A percentile compares a stretch with the other conserved stretches of the same genome.
Evolutionary conservation across 2,797 vertebrate genomes (phyloP).

Genomic region (Perodicticus potto): DNA sequence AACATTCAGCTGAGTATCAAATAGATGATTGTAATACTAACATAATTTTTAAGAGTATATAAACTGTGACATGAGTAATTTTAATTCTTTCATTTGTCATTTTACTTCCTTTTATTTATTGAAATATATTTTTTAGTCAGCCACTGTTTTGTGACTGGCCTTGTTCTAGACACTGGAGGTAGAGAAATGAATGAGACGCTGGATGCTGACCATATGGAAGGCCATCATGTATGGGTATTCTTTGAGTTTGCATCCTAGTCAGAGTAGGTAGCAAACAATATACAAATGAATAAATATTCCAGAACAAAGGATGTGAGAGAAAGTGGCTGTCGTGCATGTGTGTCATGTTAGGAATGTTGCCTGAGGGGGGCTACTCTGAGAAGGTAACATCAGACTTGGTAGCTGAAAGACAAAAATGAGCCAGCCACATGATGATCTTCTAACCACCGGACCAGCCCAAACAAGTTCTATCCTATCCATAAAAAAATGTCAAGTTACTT

Average conservation of each 20-base stretch:
- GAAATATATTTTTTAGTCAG: not conserved
- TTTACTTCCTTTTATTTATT: not conserved
- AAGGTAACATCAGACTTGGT: not conserved
- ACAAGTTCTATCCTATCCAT: not conserved
- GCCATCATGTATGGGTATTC: not conserved
- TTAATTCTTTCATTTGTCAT: not conserved
- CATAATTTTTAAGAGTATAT: not conserved
- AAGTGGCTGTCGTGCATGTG: not conserved
- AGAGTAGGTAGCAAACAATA: not conserved
- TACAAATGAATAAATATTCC: not conserved
- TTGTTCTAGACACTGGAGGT: not conserved
- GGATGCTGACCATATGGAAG: not conserved
- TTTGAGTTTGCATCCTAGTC: not conserved
- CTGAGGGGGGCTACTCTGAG: not conserved
- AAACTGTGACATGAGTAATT: not conserved
- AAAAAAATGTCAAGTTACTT: not conserved
- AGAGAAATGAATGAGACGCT: not conserved
- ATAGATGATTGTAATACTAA: not conserved
- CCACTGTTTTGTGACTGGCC: not conserved
- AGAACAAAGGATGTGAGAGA: not conserved
- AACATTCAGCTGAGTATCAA: slow-evolving; percentile 1
- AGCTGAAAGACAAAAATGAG: slow-evolving; percentile 15
- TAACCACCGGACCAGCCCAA: not conserved
- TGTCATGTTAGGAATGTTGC: not conserved
- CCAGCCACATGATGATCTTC: not conserved